Evolutionary conservation across 2,888 invertebrate species (phyloP), one percentile per base, ranked within the genome.

Genomic region (Fragum whitleyi): DNA sequence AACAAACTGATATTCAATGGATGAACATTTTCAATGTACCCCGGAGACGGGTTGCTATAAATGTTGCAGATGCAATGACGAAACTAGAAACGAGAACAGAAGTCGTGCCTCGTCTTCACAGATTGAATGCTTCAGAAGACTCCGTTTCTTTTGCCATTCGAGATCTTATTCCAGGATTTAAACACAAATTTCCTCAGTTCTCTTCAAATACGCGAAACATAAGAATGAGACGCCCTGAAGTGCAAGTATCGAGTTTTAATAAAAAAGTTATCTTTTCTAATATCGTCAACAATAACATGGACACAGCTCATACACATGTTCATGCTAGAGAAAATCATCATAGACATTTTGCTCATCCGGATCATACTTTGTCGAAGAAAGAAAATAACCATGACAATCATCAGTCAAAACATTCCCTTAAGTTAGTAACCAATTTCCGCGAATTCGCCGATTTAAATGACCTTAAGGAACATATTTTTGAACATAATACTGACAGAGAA

Each of bases 11-110:
- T n/a, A 28, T 78, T n/a, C 36, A 73, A 32, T 82, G 81, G 81
- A 61, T 78, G 23, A 82, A 82, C 68, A 21, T 82, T 21, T 73
- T 82, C 36, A 82, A 72, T 19, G n/a, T 62, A 2, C 81, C 71
- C 23, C 57, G 51, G 14, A 51, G 29, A 67, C 68, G 16, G 2
- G 59, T n/a, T 16, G 39, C 16, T 23, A 29, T 47, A 7, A 36
- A 59, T 28, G 47, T 42, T n/a, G 72, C 2, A 16, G 70, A 57
- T 3, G 29, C 32, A 32, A 19, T 61, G 1, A 32, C 1, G 28
- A 29, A 28, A 2, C 29, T 14, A 61, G n/a, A 6, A 32, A 16
- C n/a, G 28, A 5, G 21, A n/a, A 23, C 23, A 7, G 26, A 39
- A 2, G 14, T 14, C 14, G n/a, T 2, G 3, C 47, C 14, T 47